Conservation (phyloP, 2,888 invertebrate species). For the Mimumesa dahlbomi region DNA sequence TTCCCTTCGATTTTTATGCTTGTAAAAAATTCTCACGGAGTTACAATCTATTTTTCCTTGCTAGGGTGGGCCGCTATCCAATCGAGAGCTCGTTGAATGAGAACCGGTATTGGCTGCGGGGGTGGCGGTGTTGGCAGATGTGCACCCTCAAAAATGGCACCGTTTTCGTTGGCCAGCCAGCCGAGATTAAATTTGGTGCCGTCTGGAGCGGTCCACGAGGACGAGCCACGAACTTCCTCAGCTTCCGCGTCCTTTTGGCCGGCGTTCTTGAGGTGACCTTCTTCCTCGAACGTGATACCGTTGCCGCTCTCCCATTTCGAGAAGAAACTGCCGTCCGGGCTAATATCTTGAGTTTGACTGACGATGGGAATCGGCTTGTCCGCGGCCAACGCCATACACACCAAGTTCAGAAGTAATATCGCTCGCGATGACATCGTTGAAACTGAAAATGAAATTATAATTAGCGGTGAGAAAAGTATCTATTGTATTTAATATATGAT, state of each 20-base stretch:
- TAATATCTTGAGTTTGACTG: slow-evolving; percentile 67
- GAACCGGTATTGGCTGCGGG: slow-evolving; percentile 75
- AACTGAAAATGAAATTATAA: neutral
- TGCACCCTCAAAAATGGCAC: slow-evolving; percentile 77
- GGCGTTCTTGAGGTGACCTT: slow-evolving; percentile 72
- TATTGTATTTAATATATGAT: too few relatives aligned
- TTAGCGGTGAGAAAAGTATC: too few relatives aligned
- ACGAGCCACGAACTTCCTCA: slow-evolving; percentile 75
- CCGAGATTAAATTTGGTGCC: slow-evolving; percentile 75
- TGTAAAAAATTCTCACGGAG: too few relatives aligned
- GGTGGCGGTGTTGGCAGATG: slow-evolving; percentile 79
- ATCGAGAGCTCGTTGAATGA: slow-evolving; percentile 76
- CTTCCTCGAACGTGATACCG: slow-evolving; percentile 79
- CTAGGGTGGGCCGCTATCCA: slow-evolving; percentile 73
- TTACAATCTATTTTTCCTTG: slow-evolving; percentile 63
- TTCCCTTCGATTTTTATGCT: too few relatives aligned
- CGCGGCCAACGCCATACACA: slow-evolving; percentile 36
- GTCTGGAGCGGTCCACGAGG: slow-evolving; percentile 78
- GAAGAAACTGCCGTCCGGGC: slow-evolving; percentile 70
- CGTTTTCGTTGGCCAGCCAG: slow-evolving; percentile 79
- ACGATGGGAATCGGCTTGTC: slow-evolving; percentile 66
- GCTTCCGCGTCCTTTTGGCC: slow-evolving; percentile 74
- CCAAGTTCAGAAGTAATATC: slow-evolving; percentile 39
- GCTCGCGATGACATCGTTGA: slow-evolving; percentile 28
- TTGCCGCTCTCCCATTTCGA: slow-evolving; percentile 74